Evolutionary conservation across 1,140 invertebrate species (phyloP).

Genomic region (Penaeus chinensis): DNA sequence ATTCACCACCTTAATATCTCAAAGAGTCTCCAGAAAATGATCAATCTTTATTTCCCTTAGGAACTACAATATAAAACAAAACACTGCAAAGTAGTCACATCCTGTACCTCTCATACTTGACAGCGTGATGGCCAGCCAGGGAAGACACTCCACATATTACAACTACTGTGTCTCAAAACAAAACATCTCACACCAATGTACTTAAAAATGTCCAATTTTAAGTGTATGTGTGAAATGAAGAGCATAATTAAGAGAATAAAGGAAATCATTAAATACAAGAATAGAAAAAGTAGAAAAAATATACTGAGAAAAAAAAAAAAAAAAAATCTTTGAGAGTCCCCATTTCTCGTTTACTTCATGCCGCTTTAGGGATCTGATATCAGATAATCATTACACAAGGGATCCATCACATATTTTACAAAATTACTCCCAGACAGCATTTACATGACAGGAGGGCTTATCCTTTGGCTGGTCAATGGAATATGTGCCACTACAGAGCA

Average conservation of each 20-base stretch:
- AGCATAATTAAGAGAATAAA: too few species aligned
- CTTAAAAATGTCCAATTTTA: too few species aligned
- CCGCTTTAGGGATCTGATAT: too few species aligned
- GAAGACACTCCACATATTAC: background rate
- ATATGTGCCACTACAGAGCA: conserved; percentile 39
- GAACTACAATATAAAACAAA: conserved; percentile 11
- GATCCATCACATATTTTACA: too few species aligned
- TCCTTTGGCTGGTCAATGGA: conserved; percentile 29
- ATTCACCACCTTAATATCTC: background rate
- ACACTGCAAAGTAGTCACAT: conserved; percentile 33
- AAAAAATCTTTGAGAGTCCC: too few species aligned
- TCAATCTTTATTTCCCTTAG: conserved; percentile 16
- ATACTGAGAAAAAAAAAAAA: too few species aligned
- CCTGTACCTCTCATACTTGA: conserved; percentile 40
- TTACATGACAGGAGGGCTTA: background rate
- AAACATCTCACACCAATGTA: too few species aligned
- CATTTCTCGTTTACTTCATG: too few species aligned
- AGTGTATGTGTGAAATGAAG: too few species aligned
- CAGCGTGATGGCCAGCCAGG: conserved; percentile 7
- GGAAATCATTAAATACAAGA: too few species aligned
- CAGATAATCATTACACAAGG: too few species aligned
- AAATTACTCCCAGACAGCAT: background rate
- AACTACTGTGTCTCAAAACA: background rate
- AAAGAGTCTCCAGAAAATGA: background rate
- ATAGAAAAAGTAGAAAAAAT: too few species aligned